Evolutionary conservation across 2,888 invertebrate genomes (phyloP).

Genomic region (Rotaria magnacalcarata): DNA sequence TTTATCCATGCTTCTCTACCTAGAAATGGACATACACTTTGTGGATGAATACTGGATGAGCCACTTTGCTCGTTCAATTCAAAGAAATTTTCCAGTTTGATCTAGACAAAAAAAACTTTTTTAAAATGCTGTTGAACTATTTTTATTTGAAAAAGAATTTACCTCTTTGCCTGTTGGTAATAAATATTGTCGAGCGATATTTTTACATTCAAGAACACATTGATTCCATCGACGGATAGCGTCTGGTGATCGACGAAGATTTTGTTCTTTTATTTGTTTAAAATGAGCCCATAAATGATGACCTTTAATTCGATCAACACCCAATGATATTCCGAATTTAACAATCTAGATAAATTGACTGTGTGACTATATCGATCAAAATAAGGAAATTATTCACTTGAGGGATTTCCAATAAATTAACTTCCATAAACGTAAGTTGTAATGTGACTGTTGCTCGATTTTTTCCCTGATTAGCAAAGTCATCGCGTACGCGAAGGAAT

Average conservation of each 20-base stretch:
- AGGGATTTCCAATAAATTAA: conserved; percentile 5
- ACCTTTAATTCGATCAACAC: conserved; percentile 25
- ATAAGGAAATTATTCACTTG: neutral
- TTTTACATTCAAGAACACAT: conserved; percentile 15
- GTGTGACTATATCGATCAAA: too few species aligned
- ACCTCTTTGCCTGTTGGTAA: conserved; percentile 13
- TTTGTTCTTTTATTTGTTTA: conserved; percentile 26
- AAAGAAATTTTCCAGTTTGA: conserved; percentile 32
- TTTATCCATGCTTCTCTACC: conserved; percentile 33
- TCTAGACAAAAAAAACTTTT: neutral
- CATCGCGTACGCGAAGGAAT: neutral
- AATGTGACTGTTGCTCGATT: conserved; percentile 13
- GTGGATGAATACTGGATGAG: neutral
- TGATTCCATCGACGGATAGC: conserved; percentile 2
- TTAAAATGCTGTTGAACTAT: too few species aligned
- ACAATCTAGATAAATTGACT: neutral
- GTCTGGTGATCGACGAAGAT: neutral
- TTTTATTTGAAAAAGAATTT: neutral
- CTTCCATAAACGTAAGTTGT: conserved; percentile 25
- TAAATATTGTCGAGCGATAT: neutral
- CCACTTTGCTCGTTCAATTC: neutral
- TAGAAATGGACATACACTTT: neutral
- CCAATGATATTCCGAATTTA: neutral
- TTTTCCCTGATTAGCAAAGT: neutral
- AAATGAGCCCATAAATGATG: conserved; percentile 34